Percentiles rank a stretch among this genome's conserved stretches.
Conservation (phyloP, 2,888 invertebrate genomes). For the Pandemis heparana region DNA sequence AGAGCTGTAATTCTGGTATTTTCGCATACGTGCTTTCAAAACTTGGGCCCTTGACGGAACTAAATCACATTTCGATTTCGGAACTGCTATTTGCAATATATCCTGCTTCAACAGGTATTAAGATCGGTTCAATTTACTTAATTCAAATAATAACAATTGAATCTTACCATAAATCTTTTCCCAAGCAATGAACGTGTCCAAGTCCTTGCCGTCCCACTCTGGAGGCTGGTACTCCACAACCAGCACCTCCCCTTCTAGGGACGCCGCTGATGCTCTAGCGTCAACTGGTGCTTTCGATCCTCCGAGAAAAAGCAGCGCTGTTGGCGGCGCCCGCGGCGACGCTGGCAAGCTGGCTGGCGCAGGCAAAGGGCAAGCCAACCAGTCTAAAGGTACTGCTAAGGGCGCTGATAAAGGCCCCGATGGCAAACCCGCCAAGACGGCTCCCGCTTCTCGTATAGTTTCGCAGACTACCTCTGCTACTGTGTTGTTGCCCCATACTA, state of each 20-base stretch:
- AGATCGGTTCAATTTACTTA: not conserved
- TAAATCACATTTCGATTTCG: too few species aligned
- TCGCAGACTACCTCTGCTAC: conserved; percentile 80
- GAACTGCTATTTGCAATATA: too few species aligned
- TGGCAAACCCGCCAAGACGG: conserved; percentile 72
- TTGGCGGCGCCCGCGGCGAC: conserved; percentile 63
- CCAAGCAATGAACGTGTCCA: conserved; percentile 79
- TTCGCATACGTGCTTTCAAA: too few species aligned
- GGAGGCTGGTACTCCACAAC: conserved; percentile 86
- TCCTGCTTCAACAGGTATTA: too few species aligned
- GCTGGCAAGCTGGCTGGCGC: conserved; percentile 60
- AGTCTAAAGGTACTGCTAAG: conserved; percentile 62
- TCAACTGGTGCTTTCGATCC: conserved; percentile 88
- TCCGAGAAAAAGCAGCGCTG: conserved; percentile 84
- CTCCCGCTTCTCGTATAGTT: conserved; percentile 75
- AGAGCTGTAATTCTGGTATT: too few species aligned
- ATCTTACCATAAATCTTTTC: conserved; percentile 81
- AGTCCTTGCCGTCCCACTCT: conserved; percentile 83
- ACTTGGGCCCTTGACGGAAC: too few species aligned
- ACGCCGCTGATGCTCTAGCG: conserved; percentile 83
- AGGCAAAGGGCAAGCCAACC: conserved; percentile 57
- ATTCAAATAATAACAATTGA: not conserved
- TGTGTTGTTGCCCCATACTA: conserved; percentile 72
- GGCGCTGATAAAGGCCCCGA: conserved; percentile 73
- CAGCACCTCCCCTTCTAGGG: conserved; percentile 87